These are phyloP conservation scores for Heliconius ismenius DNA, from an alignment of 2,888 invertebrate species.

Conservation along the genomic window DNA sequence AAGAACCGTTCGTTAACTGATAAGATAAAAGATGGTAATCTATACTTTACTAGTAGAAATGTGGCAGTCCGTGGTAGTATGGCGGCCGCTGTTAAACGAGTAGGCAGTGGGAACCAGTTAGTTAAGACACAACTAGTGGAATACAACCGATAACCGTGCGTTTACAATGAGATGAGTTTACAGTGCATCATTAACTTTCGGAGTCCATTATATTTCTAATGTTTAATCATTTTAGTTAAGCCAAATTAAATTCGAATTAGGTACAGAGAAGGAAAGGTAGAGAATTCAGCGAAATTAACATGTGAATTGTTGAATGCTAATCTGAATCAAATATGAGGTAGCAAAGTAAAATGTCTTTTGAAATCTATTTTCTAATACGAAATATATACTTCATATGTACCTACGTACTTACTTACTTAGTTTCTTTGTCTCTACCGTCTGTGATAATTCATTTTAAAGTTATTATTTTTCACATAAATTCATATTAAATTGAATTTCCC, in stretches of 20 bases:
- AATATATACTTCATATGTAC: background rate
- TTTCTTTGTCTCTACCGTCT: background rate
- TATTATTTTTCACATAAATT: constrained; percentile 8
- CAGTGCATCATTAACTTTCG: background rate
- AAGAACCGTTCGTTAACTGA: background rate
- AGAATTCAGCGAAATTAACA: no score
- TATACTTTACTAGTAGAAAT: background rate
- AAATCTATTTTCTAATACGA: no score
- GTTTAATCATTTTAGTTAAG: background rate
- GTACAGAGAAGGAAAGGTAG: no score
- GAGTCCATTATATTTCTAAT: background rate
- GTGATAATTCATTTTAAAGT: constrained; percentile 9
- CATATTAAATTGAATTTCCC: background rate
- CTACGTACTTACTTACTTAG: background rate
- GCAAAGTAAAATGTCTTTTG: background rate
- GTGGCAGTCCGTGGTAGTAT: no score
- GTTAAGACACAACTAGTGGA: no score
- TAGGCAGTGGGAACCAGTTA: no score
- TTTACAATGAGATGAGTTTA: no score
- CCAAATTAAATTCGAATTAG: background rate
- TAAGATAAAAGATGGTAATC: background rate
- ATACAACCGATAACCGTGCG: no score
- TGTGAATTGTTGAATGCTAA: no score
- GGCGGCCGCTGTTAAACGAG: no score
- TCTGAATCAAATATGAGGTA: background rate